Percentiles rank a stretch among this genome's conserved stretches.
phyloP scores from a whole-genome alignment of 2,113 vertebrate genomes.

The Dicrurus megarhynchus region DNA sequence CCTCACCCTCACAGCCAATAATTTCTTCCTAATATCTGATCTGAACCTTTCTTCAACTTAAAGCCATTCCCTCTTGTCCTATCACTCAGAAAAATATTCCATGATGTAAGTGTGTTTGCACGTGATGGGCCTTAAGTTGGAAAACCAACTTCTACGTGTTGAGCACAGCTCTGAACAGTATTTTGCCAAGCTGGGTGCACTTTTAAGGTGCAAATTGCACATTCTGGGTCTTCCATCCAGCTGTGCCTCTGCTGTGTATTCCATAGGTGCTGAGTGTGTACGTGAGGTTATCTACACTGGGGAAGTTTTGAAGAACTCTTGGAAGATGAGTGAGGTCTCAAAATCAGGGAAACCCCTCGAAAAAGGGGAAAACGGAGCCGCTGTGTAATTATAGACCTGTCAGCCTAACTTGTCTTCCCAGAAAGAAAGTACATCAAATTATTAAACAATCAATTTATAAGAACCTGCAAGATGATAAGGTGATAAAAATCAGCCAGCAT shows the following conservation, averaged over 20 bases:
- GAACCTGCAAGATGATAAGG: slow-evolving; percentile 60
- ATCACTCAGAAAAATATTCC: background rate
- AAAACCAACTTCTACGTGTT: background rate
- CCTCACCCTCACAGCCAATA: background rate
- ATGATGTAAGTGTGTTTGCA: fast-evolving
- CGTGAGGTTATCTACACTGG: background rate
- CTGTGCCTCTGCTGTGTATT: background rate
- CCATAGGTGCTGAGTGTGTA: background rate
- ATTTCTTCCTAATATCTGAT: background rate
- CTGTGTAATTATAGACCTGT: slow-evolving; percentile 40
- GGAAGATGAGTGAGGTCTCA: background rate
- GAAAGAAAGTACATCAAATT: slow-evolving; percentile 51
- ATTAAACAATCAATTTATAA: slow-evolving; percentile 67
- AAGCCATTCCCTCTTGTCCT: background rate
- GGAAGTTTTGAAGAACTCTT: background rate
- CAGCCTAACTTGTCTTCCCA: slow-evolving; percentile 27
- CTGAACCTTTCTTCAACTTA: background rate
- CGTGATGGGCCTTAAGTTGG: background rate
- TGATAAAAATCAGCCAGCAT: slow-evolving; percentile 63
- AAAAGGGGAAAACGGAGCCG: background rate
- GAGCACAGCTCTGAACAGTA: background rate
- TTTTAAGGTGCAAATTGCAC: background rate
- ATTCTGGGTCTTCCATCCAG: background rate
- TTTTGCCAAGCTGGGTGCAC: background rate
- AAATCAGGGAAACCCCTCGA: background rate